phyloP scores from a whole-genome alignment of 1,140 invertebrate species.

The Littorina saxatilis region DNA sequence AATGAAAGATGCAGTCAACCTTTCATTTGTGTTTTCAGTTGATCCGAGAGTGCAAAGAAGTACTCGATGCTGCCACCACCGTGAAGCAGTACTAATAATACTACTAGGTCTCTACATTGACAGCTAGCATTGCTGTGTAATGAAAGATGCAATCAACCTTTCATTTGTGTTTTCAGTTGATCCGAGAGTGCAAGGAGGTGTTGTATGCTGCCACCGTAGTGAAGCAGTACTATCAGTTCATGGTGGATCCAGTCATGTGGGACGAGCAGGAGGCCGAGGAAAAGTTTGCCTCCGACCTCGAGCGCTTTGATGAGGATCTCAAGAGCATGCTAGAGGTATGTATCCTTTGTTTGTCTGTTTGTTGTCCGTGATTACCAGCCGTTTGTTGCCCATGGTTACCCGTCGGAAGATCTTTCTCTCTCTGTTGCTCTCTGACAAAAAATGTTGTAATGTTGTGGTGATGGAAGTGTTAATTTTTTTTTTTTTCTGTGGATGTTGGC shows the following conservation, averaged over 20 bases:
- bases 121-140: no score
- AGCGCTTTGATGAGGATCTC: conserved; percentile 87
- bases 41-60: conserved; percentile 91
- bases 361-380: no score
- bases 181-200: conserved; percentile 91
- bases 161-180: conserved; percentile 80
- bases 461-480: no score
- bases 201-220: conserved; percentile 86
- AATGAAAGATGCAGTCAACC: no score
- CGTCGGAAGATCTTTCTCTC: no score
- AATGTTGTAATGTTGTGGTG: no score
- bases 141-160: no score
- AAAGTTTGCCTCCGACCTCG: conserved; percentile 80
- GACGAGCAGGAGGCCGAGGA: conserved; percentile 77
- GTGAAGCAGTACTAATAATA: conserved; percentile 87
- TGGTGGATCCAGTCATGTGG: conserved; percentile 83
- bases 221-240: conserved; percentile 82
- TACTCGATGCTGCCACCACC: conserved; percentile 85
- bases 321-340: conserved; percentile 79
- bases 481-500: no score
- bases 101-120: no score
- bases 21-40: conserved; percentile 77
- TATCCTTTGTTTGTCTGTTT: background rate
- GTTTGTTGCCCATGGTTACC: no score
- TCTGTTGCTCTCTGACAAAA: no score